Evolutionary conservation across 1,140 invertebrate species (phyloP), one percentile per base, ranked within the genome.

Genomic region (Zaprionus taronus): DNA sequence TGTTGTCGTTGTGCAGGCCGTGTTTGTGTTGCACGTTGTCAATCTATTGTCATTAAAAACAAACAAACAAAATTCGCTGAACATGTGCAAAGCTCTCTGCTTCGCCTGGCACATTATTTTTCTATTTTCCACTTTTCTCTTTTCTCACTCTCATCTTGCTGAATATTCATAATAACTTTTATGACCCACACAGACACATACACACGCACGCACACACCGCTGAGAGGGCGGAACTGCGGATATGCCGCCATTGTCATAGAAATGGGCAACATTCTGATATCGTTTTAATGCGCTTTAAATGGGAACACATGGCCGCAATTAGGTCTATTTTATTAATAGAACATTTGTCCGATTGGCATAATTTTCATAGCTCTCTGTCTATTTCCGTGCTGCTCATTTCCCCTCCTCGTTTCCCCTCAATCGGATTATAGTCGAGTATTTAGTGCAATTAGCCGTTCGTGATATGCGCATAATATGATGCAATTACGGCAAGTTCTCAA

Each of bases 21-120:
- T 71, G 70, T 70, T 75, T 71, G 76, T 72, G 74, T 78, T 72
- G 60, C 60, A 56, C 79, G 77, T 87, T 87, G 84, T 87, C 84
- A 87, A 84, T 87, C 72, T 70, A 80, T 84, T 87, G 84, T 87
- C 84, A 87, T 81, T 84, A 84, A 87, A 87, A 84, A 84, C 84
- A 90, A 89, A 89, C 84, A 86, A 65, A 34, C 31, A 34, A 47
- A 72, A 69, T 60, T 66, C 28, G 38, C 38, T 22, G 56, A 76
- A 76, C 74, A 78, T 75, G 72, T 76, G 70, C 62, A 61, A 61
- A 77, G 83, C 36, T 83, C 72, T 44, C 49, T 56, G 71, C 75
- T 53, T 64, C 57, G 53, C 67, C 31, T 41, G 51, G 53, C 51
- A 70, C 70, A 75, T 75, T 57, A 68, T 68, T 55, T 53, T 49